Conservation (phyloP, 2,797 vertebrate species). For the Ibycter americanus region DNA sequence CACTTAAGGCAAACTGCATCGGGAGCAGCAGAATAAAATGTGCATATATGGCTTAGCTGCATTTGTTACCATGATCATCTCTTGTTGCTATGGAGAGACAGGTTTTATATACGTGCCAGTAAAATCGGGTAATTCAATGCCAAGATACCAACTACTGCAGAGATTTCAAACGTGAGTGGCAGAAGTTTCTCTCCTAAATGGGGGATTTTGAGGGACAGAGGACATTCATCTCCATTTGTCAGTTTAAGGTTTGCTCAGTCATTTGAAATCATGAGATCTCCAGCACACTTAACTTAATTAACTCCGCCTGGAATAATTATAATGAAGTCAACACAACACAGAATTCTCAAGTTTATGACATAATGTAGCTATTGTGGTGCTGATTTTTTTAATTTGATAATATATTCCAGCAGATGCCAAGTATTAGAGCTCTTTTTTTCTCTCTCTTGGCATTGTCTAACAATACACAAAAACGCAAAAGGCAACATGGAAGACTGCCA, state of each 20-base stretch:
- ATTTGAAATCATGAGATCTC: not conserved
- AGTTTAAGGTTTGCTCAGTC: constrained; percentile 1
- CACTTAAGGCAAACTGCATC: constrained; percentile 6
- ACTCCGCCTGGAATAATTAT: not conserved
- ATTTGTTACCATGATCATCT: not conserved
- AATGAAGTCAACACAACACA: constrained; percentile 14
- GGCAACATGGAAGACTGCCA: not conserved
- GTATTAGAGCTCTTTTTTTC: not conserved
- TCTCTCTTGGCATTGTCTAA: not conserved
- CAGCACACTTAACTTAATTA: not conserved
- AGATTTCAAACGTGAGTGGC: not conserved
- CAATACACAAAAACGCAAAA: not conserved
- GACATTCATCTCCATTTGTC: constrained; percentile 24
- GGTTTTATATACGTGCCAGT: not conserved
- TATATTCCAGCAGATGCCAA: not conserved
- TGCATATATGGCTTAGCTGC: not conserved
- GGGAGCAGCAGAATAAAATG: not conserved
- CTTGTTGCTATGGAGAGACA: constrained; percentile 56
- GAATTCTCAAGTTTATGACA: constrained; percentile 3
- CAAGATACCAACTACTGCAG: not conserved
- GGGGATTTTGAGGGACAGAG: not conserved
- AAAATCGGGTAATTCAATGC: not conserved
- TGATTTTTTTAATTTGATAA: constrained; percentile 24
- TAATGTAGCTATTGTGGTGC: not conserved
- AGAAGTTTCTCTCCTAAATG: constrained; percentile 22